Percentiles rank a stretch among this genome's conserved stretches.
phyloP scores from a whole-genome alignment of 2,113 vertebrate genomes.

The Haliaeetus leucogaster region DNA sequence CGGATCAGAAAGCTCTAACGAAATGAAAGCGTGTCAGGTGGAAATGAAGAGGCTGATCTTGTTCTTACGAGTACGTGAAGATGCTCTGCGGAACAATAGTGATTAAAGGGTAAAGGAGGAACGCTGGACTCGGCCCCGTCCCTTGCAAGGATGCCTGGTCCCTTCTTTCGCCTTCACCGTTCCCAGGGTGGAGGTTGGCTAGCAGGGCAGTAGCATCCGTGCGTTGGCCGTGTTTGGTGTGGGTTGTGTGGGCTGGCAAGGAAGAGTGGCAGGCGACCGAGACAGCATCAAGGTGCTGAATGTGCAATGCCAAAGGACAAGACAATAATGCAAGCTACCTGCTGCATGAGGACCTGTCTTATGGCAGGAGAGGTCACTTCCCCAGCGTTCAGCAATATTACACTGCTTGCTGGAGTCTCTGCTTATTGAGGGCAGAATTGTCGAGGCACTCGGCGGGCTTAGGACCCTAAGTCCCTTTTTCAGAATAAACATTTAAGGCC shows the following conservation, averaged over 20 bases:
- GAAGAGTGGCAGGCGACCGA: background rate
- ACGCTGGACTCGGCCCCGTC: background rate
- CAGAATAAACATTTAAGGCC: background rate
- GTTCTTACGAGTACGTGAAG: background rate
- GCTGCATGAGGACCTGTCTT: background rate
- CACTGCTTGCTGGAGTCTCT: background rate
- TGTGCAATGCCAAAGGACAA: background rate
- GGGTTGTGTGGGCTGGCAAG: background rate
- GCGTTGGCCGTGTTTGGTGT: background rate
- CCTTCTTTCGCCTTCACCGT: background rate
- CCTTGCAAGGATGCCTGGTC: background rate
- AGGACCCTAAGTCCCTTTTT: background rate
- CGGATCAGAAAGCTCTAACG: background rate
- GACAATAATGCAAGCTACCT: background rate
- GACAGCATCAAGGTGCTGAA: background rate
- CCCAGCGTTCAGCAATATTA: fast-evolving
- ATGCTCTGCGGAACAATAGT: background rate
- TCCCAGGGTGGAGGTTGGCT: background rate
- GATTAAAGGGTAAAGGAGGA: background rate
- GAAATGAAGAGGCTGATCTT: constrained; percentile 32
- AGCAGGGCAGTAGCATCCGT: background rate
- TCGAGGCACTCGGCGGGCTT: background rate
- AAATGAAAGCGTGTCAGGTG: constrained; percentile 3
- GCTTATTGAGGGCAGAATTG: background rate
- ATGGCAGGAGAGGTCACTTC: background rate